These are phyloP conservation scores for Cephalopachus bancanus DNA, from an alignment of 2,797 vertebrate genomes.

Conservation along the genomic window DNA sequence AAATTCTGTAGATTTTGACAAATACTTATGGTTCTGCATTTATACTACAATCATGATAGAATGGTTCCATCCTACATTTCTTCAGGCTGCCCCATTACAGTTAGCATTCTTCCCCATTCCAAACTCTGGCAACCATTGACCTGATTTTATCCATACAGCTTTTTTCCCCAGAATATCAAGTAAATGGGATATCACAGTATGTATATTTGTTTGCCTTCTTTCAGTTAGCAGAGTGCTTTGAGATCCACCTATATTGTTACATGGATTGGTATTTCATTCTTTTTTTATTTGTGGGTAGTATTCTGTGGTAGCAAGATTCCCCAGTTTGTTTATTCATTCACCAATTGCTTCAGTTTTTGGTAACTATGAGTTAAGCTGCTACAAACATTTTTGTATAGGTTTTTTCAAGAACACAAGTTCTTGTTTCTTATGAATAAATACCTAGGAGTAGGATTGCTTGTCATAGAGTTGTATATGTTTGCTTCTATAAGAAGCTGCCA, in stretches of 20 bases:
- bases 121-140: not conserved
- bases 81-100: not conserved
- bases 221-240: conserved; percentile 4
- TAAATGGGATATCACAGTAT: not conserved
- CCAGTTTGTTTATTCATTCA: not conserved
- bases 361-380: not conserved
- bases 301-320: not conserved
- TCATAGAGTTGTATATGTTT: not conserved
- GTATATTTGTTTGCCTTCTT: not conserved
- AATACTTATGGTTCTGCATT: not conserved
- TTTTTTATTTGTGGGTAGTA: not conserved
- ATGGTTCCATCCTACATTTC: not conserved
- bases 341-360: not conserved
- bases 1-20: conserved; percentile 11
- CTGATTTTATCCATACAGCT: not conserved
- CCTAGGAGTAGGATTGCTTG: not conserved
- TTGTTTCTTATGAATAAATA: not conserved
- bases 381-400: not conserved
- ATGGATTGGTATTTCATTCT: not conserved
- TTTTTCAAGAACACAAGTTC: not conserved
- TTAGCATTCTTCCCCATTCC: not conserved
- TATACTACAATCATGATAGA: not conserved
- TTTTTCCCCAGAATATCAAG: not conserved
- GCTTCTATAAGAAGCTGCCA: not conserved
- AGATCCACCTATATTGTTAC: not conserved